phyloP scores from a whole-genome alignment of 2,888 invertebrate species.

The Andrena camellia region DNA sequence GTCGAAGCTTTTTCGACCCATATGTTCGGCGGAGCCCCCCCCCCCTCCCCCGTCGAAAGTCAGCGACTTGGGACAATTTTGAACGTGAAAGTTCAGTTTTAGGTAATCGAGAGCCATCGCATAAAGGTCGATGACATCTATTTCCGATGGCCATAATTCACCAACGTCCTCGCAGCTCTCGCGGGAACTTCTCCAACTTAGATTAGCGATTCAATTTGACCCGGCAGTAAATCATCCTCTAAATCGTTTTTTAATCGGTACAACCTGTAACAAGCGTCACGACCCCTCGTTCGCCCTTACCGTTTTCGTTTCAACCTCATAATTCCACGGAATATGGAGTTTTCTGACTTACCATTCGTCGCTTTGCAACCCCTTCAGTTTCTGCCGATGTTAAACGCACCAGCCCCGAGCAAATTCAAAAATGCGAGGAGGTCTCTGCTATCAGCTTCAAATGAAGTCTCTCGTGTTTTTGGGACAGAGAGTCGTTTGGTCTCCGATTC shows the following conservation, averaged over 20 bases:
- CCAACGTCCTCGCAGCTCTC: constrained; percentile 34
- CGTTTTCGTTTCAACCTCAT: not conserved
- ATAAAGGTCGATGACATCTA: constrained; percentile 75
- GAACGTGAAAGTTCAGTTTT: constrained; percentile 66
- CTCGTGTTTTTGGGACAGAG: not conserved
- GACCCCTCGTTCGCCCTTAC: not conserved
- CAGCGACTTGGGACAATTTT: constrained; percentile 52
- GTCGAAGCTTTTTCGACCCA: constrained; percentile 47
- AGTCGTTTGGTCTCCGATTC: not conserved
- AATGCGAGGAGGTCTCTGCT: not conserved
- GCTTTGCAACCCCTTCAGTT: not conserved
- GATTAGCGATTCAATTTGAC: constrained; percentile 81
- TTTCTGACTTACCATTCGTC: not conserved
- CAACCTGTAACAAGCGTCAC: constrained; percentile 60
- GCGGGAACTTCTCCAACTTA: constrained; percentile 79
- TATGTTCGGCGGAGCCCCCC: constrained; percentile 27
- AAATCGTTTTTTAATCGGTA: constrained; percentile 78
- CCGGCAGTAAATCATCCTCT: constrained; percentile 76
- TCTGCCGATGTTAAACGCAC: not conserved
- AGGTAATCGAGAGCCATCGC: constrained; percentile 62
- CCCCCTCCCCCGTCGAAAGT: constrained; percentile 24
- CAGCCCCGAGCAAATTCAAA: not conserved
- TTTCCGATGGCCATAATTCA: constrained; percentile 76
- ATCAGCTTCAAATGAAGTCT: too few relatives aligned
- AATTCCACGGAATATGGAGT: not conserved